Evolutionary conservation across 2,797 vertebrate species (phyloP).

Genomic region (Phoeniculus purpureus): DNA sequence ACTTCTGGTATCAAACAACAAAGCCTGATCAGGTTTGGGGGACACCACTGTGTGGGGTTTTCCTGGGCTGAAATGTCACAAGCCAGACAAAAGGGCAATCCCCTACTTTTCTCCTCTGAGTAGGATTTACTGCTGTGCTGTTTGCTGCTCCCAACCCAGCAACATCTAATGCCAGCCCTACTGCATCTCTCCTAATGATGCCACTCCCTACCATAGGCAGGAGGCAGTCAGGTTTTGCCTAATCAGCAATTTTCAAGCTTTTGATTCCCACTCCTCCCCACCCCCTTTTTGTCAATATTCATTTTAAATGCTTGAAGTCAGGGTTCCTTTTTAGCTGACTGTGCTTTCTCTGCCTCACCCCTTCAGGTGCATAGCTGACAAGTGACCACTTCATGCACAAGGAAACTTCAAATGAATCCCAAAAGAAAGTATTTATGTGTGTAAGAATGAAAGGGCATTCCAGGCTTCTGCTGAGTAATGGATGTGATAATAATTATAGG

Average conservation of each 20-base stretch:
- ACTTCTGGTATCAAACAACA: fast-evolving
- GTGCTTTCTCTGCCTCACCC: constrained; percentile 61
- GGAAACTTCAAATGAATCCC: constrained; percentile 68
- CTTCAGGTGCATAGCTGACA: constrained; percentile 74
- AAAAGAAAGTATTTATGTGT: constrained; percentile 61
- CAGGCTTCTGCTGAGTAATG: constrained; percentile 67
- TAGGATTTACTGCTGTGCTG: not conserved
- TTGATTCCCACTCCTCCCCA: constrained; percentile 60
- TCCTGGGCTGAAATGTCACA: not conserved
- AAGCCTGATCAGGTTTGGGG: not conserved
- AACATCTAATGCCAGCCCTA: constrained; percentile 54
- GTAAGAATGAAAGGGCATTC: constrained; percentile 48
- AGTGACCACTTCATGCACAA: constrained; percentile 64
- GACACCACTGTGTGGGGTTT: not conserved
- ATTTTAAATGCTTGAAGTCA: constrained; percentile 78
- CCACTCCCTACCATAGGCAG: constrained; percentile 66
- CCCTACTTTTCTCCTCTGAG: not conserved
- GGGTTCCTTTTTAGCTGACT: constrained; percentile 78
- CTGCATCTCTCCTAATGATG: constrained; percentile 73
- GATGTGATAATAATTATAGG: constrained; percentile 60
- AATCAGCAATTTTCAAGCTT: constrained; percentile 76
- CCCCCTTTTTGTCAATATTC: constrained; percentile 76
- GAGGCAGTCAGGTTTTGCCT: constrained; percentile 55
- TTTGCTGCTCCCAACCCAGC: not conserved
- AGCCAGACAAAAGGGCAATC: not conserved